Base-by-base conservation (phyloP, 2,888 invertebrate species). In the Vannuccia rotundouncinata region DNA sequence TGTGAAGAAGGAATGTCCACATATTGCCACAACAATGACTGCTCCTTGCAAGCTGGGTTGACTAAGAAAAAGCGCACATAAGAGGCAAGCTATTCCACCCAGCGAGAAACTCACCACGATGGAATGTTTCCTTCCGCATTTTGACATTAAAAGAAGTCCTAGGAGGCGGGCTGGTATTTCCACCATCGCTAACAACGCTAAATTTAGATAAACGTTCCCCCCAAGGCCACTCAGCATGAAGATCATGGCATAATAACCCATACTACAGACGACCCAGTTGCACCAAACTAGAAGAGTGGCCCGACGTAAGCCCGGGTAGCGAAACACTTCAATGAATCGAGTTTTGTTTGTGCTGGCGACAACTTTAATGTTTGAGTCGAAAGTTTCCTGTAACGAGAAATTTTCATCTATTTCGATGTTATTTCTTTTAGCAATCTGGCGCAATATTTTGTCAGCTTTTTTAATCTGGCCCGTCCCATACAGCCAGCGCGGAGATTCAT, bases 401-500 rank as follows among this genome's bases (percentile, higher is more conserved):
- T 77, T 29, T n/a, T 5, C 2, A 77, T 74, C 10, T 2, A 78
- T n/a, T 25, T 31, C 66, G 17, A 0, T 2, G 1, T 28, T 1
- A 22, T 78, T 78, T 1, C 59, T 25, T 29, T 74, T 22, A 45
- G 66, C 74, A 5, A 78, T 78, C 22, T 74, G 22, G 1, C 59
- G 59, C 29, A 78, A 10, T 0, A 73, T 29, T 27, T 78, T n/a
- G 29, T 78, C 66, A 1, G 66, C 60, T 78, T 78, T 5, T 1
- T 77, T 28, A 10, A 29, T 74, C 31, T 74, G 29, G 25, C 78
- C 60, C 0, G 25, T 78, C 1, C 29, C 59, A 2, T 31, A 28
- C 1, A 78, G 66, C 78, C 78, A 78, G 1, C 78, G 77, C 76
- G 78, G 78, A 2, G 78, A 78, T 29, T 78, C 78, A 22, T 74